Evolutionary conservation across 2,113 vertebrate genomes (phyloP).

Genomic region (Gambusia affinis): DNA sequence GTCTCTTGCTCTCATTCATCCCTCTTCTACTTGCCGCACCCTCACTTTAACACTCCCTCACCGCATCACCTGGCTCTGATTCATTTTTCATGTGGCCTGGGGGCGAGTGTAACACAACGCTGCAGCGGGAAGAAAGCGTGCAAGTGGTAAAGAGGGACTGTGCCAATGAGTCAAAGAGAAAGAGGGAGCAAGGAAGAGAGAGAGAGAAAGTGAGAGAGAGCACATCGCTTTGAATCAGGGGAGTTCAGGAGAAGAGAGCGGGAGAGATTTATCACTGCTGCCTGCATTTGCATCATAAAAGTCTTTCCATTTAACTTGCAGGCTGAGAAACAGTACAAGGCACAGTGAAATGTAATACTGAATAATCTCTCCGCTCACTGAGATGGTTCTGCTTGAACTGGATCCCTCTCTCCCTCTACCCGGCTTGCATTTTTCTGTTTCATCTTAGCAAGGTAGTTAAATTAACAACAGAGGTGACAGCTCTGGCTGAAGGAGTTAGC

Average conservation of each 20-base stretch:
- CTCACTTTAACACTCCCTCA: conserved; percentile 1
- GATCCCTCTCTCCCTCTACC: conserved; percentile 17
- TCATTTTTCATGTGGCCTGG: conserved; percentile 75
- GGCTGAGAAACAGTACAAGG: conserved; percentile 56
- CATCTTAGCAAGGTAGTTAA: conserved; percentile 59
- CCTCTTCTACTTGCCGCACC: neutral
- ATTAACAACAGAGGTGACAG: conserved; percentile 49
- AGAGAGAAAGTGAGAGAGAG: conserved; percentile 21
- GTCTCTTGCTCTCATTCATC: conserved; percentile 12
- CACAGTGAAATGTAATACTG: conserved; percentile 65
- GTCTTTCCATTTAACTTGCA: conserved; percentile 65
- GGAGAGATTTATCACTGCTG: conserved; percentile 72
- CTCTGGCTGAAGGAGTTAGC: conserved; percentile 26
- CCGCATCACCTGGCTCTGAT: conserved; percentile 66
- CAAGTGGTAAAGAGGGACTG: conserved; percentile 13
- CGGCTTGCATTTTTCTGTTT: conserved; percentile 23
- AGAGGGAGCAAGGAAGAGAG: conserved; percentile 4
- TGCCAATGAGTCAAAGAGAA: conserved; percentile 10
- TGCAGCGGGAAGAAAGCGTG: conserved; percentile 41
- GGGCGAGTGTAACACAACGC: conserved; percentile 66
- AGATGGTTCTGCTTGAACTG: conserved; percentile 27
- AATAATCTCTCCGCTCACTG: conserved; percentile 32
- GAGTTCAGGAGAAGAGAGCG: conserved; percentile 51
- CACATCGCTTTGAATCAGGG: conserved; percentile 62
- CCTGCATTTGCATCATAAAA: conserved; percentile 77